Base-by-base conservation (phyloP, 1,140 invertebrate genomes). In the Sitophilus oryzae region DNA sequence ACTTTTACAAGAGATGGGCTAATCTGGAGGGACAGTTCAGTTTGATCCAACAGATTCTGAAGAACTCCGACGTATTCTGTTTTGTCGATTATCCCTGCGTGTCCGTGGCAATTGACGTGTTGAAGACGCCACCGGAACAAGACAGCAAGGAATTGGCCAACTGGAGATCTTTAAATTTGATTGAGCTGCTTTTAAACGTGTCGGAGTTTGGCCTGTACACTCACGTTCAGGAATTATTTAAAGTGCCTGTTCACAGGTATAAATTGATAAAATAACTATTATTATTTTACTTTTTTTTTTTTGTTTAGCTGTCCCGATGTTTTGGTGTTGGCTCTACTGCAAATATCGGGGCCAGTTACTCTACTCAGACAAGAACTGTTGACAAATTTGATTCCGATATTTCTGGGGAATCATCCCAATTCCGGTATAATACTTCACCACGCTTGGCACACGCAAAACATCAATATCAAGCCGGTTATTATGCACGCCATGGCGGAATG, bases 401-500 rank as follows among this genome's bases (percentile, higher is more conserved):
- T 97, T 73, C 75, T 97, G 11, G 85, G 86, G 10, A 96, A 94
- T 76, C 93, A 97, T 79, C 90, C 91, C 1, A 97, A 97, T 73
- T 90, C 90, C 43, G 91, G 82, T 55, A 89, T 91, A 11, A 89
- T 98, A 47, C 75, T 98, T 18, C 92, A 96, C 73, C 87, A 93
- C 71, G 92, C 93, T 0, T 98, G 96, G 96, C 91, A 89, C 68
- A 77, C 80, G 0, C 82, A 85, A 65, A 82, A 81, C 61, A 76
- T 82, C 5, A 82, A 82, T 46, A 79, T 91, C 30, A 85, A 91
- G 52, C 83, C 86, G 3, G 85, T 94, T 37, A 89, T 97, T 23
- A 96, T 97, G 86, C 90, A 93, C 63, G 83, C 93, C 0, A 98
- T 98, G 94, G 91, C 91, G 2, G 94, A 98, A 49, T 98, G 93